Conservation (phyloP, 1,140 invertebrate species). For the Drosophila gunungcola region DNA sequence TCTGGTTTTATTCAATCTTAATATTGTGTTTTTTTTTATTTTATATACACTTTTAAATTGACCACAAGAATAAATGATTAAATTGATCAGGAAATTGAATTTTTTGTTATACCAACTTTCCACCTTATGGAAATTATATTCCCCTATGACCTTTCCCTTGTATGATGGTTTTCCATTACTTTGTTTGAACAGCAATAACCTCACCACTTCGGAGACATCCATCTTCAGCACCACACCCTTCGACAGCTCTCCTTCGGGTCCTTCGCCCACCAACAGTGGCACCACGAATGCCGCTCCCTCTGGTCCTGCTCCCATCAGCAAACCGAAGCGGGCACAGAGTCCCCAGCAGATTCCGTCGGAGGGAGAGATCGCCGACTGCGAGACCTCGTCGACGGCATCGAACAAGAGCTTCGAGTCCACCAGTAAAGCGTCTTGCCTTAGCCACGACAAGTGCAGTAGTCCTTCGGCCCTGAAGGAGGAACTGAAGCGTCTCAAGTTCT, state of each 20-base stretch:
- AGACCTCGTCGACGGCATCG: slow-evolving; percentile 78
- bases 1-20: too few species aligned
- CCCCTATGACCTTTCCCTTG: neutral
- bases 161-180: neutral
- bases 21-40: too few species aligned
- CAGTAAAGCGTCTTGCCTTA: slow-evolving; percentile 65
- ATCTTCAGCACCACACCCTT: slow-evolving; percentile 81
- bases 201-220: slow-evolving; percentile 79
- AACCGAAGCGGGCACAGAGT: slow-evolving; percentile 61
- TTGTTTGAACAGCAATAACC: slow-evolving; percentile 58
- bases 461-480: slow-evolving; percentile 82
- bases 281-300: slow-evolving; percentile 34
- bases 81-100: too few species aligned
- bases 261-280: slow-evolving; percentile 56
- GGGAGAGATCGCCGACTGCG: slow-evolving; percentile 74
- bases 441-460: slow-evolving; percentile 68
- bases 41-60: too few species aligned
- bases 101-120: too few species aligned
- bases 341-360: slow-evolving; percentile 49
- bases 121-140: too few species aligned
- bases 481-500: slow-evolving; percentile 84
- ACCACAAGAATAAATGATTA: too few species aligned
- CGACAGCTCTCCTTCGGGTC: slow-evolving; percentile 46
- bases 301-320: slow-evolving; percentile 80
- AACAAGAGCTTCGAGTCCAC: slow-evolving; percentile 82